Conservation (phyloP, 2,113 vertebrate genomes). For the Gorsachius goisagi region DNA sequence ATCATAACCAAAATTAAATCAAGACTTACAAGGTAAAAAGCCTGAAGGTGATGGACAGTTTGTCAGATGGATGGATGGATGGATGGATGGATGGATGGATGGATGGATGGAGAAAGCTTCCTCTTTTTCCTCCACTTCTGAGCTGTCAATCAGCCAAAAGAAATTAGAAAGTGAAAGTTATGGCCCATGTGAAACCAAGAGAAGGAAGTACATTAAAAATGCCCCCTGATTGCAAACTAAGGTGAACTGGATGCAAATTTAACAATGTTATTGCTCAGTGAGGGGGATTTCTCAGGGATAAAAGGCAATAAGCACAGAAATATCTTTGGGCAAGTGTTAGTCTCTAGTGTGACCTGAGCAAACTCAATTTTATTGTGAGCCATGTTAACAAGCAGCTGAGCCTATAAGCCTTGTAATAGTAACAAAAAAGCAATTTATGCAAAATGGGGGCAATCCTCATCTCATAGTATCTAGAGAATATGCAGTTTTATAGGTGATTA, state of each 20-base stretch:
- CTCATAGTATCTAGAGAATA: constrained; percentile 6
- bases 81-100: background rate
- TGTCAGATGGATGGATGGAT: background rate
- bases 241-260: background rate
- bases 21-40: background rate
- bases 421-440: constrained; percentile 51
- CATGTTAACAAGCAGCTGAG: constrained; percentile 30
- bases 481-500: constrained; percentile 38
- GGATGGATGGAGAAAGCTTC: background rate
- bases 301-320: constrained; percentile 28
- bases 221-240: background rate
- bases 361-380: constrained; percentile 25
- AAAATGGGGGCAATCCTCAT: constrained; percentile 39
- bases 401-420: background rate
- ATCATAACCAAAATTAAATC: background rate
- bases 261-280: background rate
- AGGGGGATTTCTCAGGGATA: background rate
- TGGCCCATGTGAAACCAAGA: background rate
- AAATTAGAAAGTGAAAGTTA: background rate
- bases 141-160: background rate
- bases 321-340: constrained; percentile 21
- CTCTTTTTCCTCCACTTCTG: background rate
- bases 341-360: constrained; percentile 27
- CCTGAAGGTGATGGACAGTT: background rate
- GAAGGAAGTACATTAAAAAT: background rate